A percentile compares a stretch with the other conserved stretches of the same genome.
phyloP scores from a whole-genome alignment of 2,888 invertebrate species.

The Mesodorylaimus sp. region DNA sequence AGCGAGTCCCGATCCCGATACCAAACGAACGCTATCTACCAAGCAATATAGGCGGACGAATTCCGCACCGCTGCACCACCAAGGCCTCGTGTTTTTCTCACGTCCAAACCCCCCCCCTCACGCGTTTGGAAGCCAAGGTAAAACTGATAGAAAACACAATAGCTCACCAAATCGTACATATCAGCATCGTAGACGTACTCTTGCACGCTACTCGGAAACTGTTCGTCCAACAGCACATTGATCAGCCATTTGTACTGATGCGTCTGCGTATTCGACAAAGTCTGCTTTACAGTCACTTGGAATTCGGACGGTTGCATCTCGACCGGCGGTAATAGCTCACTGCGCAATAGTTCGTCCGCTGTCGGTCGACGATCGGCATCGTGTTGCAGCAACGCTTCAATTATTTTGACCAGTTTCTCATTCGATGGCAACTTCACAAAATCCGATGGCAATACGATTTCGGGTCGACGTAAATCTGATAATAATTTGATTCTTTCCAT shows the following conservation, averaged over 20 bases:
- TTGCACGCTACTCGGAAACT: slow-evolving; percentile 45
- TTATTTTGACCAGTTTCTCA: slow-evolving; percentile 17
- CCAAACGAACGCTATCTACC: no score
- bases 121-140: no score
- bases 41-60: no score
- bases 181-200: slow-evolving; percentile 65
- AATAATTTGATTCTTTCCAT: slow-evolving; percentile 74
- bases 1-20: no score
- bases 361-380: slow-evolving; percentile 64
- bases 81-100: background rate
- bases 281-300: slow-evolving; percentile 59
- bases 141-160: no score
- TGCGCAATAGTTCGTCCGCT: slow-evolving; percentile 59
- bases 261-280: slow-evolving; percentile 58
- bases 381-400: slow-evolving; percentile 60
- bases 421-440: slow-evolving; percentile 27
- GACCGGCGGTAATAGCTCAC: slow-evolving; percentile 63
- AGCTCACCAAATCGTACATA: slow-evolving; percentile 26
- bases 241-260: slow-evolving; percentile 48
- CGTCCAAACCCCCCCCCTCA: background rate
- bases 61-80: no score
- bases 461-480: slow-evolving; percentile 47
- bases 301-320: slow-evolving; percentile 66
- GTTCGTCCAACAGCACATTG: slow-evolving; percentile 31
- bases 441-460: slow-evolving; percentile 51